These are phyloP conservation scores for Agrilus cyanescens DNA, from an alignment of 2,888 invertebrate species.

Conservation along the genomic window DNA sequence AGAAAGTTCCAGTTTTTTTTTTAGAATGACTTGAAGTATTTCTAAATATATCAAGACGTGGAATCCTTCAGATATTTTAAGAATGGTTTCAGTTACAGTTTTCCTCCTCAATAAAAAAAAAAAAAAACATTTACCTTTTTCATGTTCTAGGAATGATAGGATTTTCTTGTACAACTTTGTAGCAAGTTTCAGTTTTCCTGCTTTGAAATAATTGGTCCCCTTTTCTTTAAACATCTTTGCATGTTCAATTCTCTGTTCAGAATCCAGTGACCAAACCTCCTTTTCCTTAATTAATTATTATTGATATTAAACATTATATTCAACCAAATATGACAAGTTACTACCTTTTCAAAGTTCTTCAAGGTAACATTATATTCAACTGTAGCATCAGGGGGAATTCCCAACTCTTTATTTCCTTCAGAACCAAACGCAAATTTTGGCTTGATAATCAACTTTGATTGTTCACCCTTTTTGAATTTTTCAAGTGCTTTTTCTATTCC, in stretches of 20 bases:
- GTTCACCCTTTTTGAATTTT: conserved; percentile 72
- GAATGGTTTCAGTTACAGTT: conserved; percentile 9
- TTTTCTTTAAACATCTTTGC: conserved; percentile 77
- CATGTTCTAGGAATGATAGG: conserved; percentile 47
- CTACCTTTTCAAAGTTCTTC: conserved; percentile 71
- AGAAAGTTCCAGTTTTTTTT: no score
- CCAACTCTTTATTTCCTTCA: conserved; percentile 53
- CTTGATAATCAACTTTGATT: conserved; percentile 58
- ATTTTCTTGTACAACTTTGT: conserved; percentile 79
- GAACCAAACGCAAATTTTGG: conserved; percentile 72
- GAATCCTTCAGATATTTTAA: no score
- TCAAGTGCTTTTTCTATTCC: conserved; percentile 75
- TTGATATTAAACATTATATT: no score
- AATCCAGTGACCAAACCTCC: conserved; percentile 73
- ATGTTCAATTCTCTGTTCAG: conserved; percentile 67
- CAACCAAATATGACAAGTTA: conserved; percentile 2
- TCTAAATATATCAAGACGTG: no score
- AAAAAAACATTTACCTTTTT: conserved; percentile 34
- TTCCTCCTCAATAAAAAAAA: background rate
- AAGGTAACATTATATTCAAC: conserved; percentile 75
- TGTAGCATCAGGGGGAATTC: conserved; percentile 66
- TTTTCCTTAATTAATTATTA: conserved; percentile 50
- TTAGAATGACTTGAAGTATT: no score
- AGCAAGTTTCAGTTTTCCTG: conserved; percentile 63
- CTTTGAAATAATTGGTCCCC: conserved; percentile 82